Evolutionary conservation across 1,140 invertebrate genomes (phyloP).

Genomic region (Rhynchophorus ferrugineus): DNA sequence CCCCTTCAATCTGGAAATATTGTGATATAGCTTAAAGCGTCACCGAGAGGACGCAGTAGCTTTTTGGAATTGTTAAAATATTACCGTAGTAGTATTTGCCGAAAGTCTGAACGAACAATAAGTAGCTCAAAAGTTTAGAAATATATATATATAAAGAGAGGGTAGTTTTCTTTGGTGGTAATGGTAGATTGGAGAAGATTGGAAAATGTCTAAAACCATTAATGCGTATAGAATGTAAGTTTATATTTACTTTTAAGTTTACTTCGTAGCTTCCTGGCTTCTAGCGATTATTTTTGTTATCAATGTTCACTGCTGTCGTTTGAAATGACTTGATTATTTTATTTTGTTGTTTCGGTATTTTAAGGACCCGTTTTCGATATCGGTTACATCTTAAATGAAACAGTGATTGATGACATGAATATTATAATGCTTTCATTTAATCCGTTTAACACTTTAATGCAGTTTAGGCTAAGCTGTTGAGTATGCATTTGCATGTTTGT

Average conservation of each 20-base stretch:
- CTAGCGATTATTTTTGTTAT: not conserved
- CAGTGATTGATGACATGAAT: too few relatives aligned
- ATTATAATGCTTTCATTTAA: too few relatives aligned
- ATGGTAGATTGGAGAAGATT: slow-evolving; percentile 22
- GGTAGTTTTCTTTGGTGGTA: slow-evolving; percentile 11
- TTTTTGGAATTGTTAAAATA: slow-evolving; percentile 7
- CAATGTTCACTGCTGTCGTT: too few relatives aligned
- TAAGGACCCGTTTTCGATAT: too few relatives aligned
- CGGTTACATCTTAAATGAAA: too few relatives aligned
- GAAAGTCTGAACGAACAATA: slow-evolving; percentile 11
- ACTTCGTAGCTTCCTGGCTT: slow-evolving; percentile 20
- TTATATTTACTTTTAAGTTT: slow-evolving; percentile 26
- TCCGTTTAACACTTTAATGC: too few relatives aligned
- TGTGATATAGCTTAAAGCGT: not conserved
- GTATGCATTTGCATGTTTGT: too few relatives aligned
- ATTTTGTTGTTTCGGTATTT: too few relatives aligned
- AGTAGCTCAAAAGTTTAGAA: slow-evolving; percentile 17
- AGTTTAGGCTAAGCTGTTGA: too few relatives aligned
- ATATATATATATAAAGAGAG: not conserved
- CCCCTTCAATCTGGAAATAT: too few relatives aligned
- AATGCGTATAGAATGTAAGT: slow-evolving; percentile 61
- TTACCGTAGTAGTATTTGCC: slow-evolving; percentile 15
- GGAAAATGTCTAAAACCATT: slow-evolving; percentile 54
- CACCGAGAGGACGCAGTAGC: too few relatives aligned
- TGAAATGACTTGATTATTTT: too few relatives aligned